Base-by-base conservation (phyloP, 2,888 invertebrate genomes). In the Cenopis cana region DNA sequence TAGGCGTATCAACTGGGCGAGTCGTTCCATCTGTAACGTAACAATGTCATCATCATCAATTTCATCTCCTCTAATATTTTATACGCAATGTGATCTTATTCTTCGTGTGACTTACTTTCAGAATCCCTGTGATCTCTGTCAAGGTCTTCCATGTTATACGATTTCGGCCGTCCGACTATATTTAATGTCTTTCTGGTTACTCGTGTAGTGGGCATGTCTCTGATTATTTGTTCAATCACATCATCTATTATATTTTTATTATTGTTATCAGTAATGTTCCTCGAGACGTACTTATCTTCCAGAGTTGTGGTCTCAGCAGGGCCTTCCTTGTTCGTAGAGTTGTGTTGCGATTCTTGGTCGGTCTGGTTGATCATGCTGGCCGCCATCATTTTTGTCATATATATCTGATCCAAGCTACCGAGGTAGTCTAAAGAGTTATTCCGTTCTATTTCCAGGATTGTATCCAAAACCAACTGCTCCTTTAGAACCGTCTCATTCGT, bases 91-190 rank as follows among this genome's bases (percentile, higher is more conserved):
- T 70, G 62, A 75, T 74, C 73, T 60, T 73, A 78, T 75, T 65
- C 68, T 73, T 60, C 49, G 73, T 69, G 68, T 29, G 69, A 87
- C 90, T 89, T 89, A 91, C 91, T 82, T 76, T 82, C 79, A 54
- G 73, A 72, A 68, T 74, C 77, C 54, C 78, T 76, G 5, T 78
- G 77, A 54, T 69, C 64, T 73, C 74, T 70, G 68, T 78, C 83
- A 56, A 90, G 73, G 12, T 91, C 90, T 73, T 88, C 87, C 50
- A 90, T 77, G 49, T 87, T 82, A 60, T 91, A 91, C 5, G 89
- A 74, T 77, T 86, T 90, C 4, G 87, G 90, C 75, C 91, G 83
- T 68, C 91, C 91, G 62, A 91, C 76, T 1, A 84, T 72, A 68
- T 74, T 80, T 9, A 77, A 52, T 77, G 78, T 88, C 54, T 77